Conservation (phyloP, 1,140 invertebrate genomes). For the Augochlora pura region DNA sequence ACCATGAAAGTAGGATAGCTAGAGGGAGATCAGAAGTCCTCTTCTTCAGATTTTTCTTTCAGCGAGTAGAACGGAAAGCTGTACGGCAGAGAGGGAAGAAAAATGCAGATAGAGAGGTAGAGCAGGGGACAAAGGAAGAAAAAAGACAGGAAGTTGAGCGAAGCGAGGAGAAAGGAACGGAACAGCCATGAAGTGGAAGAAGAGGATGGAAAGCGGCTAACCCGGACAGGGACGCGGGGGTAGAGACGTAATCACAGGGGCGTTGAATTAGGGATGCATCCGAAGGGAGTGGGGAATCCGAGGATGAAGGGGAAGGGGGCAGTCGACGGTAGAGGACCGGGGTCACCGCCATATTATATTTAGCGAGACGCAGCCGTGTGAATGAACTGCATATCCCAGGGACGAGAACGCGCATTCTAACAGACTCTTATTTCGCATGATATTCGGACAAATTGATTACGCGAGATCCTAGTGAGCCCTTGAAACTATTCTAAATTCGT, state of each 20-base stretch:
- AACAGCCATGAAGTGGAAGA: slow-evolving; percentile 15
- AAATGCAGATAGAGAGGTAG: background rate
- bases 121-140: background rate
- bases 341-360: slow-evolving; percentile 77
- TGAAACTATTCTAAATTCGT: too few species aligned
- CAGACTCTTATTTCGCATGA: slow-evolving; percentile 26
- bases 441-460: background rate
- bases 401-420: slow-evolving; percentile 47
- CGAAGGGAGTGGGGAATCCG: slow-evolving; percentile 30
- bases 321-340: slow-evolving; percentile 61
- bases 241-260: slow-evolving; percentile 72
- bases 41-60: slow-evolving; percentile 29
- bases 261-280: slow-evolving; percentile 73
- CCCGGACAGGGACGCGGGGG: slow-evolving; percentile 52
- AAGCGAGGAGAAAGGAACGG: slow-evolving; percentile 7
- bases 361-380: slow-evolving; percentile 75
- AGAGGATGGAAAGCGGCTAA: background rate
- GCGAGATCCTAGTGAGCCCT: too few species aligned
- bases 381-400: slow-evolving; percentile 75
- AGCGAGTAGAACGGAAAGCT: slow-evolving; percentile 26
- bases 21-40: slow-evolving; percentile 18
- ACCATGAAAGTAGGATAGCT: slow-evolving; percentile 18
- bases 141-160: slow-evolving; percentile 12
- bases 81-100: background rate
- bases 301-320: slow-evolving; percentile 33